Evolutionary conservation across 2,888 invertebrate genomes (phyloP), one percentile per base, ranked within the genome.

Genomic region (Apantesis nais): DNA sequence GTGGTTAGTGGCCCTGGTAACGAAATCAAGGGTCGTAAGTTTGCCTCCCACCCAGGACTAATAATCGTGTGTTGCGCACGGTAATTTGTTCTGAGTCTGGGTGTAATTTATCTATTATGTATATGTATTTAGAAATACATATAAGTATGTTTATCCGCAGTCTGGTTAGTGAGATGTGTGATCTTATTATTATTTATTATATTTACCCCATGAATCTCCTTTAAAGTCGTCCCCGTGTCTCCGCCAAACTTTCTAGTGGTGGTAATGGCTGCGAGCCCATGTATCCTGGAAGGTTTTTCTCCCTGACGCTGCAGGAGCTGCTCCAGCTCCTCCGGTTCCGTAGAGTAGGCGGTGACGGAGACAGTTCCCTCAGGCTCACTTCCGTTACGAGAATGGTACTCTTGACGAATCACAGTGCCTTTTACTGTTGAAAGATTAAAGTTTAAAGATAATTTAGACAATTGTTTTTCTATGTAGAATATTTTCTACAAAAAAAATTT

Each of bases 291-390:
- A 5, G 93, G 91, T 4, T 88, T 86, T 66, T 91, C 90, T 1
- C 93, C 92, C 77, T 93, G 93, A 7, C 82, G 77, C 65, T 88
- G 88, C 76, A 95, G 88, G 67, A 95, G 89, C 44, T 85, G 85
- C 84, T 93, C 91, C 83, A 96, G 86, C 83, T 96, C 96, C 80
- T 92, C 95, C 0, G 97, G 96, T 88, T 96, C 95, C 76, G 95
- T 96, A 66, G 97, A 96, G 90, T 97, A 97, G 77, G 97, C 96
- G 14, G 97, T 97, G 75, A 97, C 96, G 74, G 96, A 97, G 60
- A 97, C 96, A 71, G 96, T 95, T 64, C 97, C 97, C 66, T 96
- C 95, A 1, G 97, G 97, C 85, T 96, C 96, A 62, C 96, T 93
- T 55, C 97, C 97, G 91, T 97, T 96, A 85, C 96, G 96, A 34